Percentiles rank a stretch among this genome's conserved stretches.
phyloP scores from a whole-genome alignment of 2,797 vertebrate species.

The Danionella dracula region DNA sequence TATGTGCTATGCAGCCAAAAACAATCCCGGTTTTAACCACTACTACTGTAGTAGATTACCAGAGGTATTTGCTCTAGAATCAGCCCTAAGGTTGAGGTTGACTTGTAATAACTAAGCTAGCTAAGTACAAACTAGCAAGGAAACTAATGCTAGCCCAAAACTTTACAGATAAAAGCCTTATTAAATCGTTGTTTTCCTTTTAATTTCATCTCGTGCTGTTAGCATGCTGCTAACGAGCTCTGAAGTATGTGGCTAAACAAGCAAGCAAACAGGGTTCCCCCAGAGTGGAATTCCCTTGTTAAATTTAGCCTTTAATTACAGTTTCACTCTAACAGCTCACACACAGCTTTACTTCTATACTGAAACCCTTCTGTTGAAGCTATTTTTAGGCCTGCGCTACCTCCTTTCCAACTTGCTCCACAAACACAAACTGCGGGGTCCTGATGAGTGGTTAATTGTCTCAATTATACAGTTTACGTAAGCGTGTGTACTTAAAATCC shows the following conservation, averaged over 20 bases:
- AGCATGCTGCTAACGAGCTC: slow-evolving; percentile 58
- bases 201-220: slow-evolving; percentile 49
- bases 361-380: slow-evolving; percentile 45
- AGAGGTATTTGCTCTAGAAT: slow-evolving; percentile 19
- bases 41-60: slow-evolving; percentile 32
- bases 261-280: slow-evolving; percentile 45
- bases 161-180: too few species aligned
- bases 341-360: slow-evolving; percentile 37
- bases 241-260: slow-evolving; percentile 50
- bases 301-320: slow-evolving; percentile 53
- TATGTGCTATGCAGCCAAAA: background rate
- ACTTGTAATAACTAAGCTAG: background rate
- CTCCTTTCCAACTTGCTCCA: slow-evolving; percentile 57
- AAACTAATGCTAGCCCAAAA: too few species aligned
- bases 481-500: slow-evolving; percentile 17
- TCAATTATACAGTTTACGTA: slow-evolving; percentile 41
- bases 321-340: slow-evolving; percentile 21
- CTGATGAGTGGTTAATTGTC: slow-evolving; percentile 43
- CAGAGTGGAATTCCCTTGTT: slow-evolving; percentile 53
- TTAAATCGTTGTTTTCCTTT: too few species aligned
- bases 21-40: slow-evolving; percentile 13
- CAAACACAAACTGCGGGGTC: slow-evolving; percentile 54
- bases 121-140: slow-evolving; percentile 54
- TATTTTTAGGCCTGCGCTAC: slow-evolving; percentile 58
- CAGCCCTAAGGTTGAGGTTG: too few species aligned